These are phyloP conservation scores for Ceratosolen solmsi DNA, from an alignment of 1,140 invertebrate species.

Conservation along the genomic window DNA sequence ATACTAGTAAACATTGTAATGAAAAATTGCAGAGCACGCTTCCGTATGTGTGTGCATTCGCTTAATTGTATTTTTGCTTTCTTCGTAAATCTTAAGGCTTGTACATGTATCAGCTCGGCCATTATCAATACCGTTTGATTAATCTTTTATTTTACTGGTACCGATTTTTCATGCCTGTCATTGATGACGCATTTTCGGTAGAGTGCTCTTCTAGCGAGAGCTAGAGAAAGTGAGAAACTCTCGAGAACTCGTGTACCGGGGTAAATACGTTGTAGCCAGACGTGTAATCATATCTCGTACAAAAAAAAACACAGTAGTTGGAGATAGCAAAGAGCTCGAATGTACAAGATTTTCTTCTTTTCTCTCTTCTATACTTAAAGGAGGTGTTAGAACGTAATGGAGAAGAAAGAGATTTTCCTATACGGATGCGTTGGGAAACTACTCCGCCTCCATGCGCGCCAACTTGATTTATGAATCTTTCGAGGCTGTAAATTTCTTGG, in stretches of 20 bases:
- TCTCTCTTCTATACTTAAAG: not conserved
- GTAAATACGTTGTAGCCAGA: not conserved
- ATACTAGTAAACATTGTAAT: no score
- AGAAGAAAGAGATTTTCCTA: slow-evolving; percentile 1
- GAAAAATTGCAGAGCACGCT: no score
- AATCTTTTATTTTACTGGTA: no score
- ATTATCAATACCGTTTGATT: no score
- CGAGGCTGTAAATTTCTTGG: slow-evolving; percentile 15
- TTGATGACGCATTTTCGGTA: no score
- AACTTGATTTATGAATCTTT: slow-evolving; percentile 19
- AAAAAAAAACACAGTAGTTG: not conserved
- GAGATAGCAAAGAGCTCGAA: not conserved
- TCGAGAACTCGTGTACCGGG: not conserved
- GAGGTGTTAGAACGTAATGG: not conserved
- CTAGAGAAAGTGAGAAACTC: not conserved
- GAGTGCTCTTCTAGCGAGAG: not conserved
- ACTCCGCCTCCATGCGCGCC: not conserved
- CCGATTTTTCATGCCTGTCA: no score
- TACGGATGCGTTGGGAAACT: not conserved
- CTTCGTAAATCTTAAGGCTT: no score
- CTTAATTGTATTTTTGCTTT: no score
- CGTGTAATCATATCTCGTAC: not conserved
- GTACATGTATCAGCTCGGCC: no score
- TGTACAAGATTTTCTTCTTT: not conserved
- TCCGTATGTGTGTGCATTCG: no score